Evolutionary conservation across 1,140 invertebrate genomes (phyloP).

Genomic region (Saccostrea glomerata): DNA sequence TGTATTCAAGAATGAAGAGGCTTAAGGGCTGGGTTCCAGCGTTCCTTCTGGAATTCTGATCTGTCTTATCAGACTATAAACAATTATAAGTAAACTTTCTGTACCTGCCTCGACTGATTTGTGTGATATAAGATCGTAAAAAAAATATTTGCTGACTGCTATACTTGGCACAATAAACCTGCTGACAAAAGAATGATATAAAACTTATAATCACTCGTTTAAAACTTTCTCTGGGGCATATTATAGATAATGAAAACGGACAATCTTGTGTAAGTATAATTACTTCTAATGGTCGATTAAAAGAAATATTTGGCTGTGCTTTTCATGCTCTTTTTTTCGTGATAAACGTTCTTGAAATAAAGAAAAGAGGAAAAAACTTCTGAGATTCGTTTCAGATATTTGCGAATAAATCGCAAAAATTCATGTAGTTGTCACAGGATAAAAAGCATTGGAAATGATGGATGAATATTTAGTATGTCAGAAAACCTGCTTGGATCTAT

Average conservation of each 20-base stretch:
- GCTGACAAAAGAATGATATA: background rate
- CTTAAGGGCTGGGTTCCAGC: too few relatives aligned
- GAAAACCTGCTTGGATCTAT: slow-evolving; percentile 22
- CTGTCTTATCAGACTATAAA: too few relatives aligned
- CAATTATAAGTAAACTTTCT: too few relatives aligned
- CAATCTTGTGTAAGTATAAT: slow-evolving; percentile 3
- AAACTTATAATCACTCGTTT: background rate
- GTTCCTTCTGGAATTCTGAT: too few relatives aligned
- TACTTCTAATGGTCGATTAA: background rate
- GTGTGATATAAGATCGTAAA: too few relatives aligned
- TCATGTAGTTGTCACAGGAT: background rate
- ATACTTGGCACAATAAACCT: background rate
- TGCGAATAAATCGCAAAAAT: slow-evolving; percentile 27
- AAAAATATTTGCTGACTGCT: background rate
- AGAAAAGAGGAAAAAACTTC: background rate
- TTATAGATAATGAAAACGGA: slow-evolving; percentile 6
- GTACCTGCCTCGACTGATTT: too few relatives aligned
- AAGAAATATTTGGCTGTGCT: background rate
- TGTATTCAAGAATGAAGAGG: too few relatives aligned
- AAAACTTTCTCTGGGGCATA: background rate
- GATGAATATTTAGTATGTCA: slow-evolving; percentile 5
- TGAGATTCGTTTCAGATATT: background rate
- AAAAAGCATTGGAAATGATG: background rate
- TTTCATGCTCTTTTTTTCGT: background rate
- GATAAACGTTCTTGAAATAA: slow-evolving; percentile 1